Evolutionary conservation across 1,140 invertebrate genomes (phyloP).

Genomic region (Drosophila neocordata): DNA sequence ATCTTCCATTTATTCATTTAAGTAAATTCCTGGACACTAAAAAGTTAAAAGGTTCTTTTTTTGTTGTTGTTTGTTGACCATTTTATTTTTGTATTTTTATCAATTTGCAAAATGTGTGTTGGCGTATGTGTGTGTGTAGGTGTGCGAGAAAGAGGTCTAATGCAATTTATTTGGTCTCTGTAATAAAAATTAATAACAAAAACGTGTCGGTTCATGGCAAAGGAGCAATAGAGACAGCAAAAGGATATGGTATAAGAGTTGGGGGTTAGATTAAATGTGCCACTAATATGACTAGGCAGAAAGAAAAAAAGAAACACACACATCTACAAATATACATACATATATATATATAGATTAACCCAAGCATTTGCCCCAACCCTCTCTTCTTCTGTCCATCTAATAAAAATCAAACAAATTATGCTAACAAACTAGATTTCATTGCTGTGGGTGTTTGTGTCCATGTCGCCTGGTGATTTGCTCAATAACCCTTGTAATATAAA

Average conservation of each 20-base stretch:
- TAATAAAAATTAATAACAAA: slow-evolving; percentile 82
- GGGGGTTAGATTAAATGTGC: slow-evolving; percentile 20
- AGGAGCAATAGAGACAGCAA: not conserved
- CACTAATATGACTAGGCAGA: slow-evolving; percentile 77
- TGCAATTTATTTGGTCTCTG: slow-evolving; percentile 72
- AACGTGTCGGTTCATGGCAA: slow-evolving; percentile 58
- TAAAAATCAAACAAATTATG: slow-evolving; percentile 82
- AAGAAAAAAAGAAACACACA: slow-evolving; percentile 32
- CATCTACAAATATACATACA: slow-evolving; percentile 3
- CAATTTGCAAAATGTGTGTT: slow-evolving; percentile 69
- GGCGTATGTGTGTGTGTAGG: slow-evolving; percentile 51
- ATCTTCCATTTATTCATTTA: not conserved
- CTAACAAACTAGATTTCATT: slow-evolving; percentile 77
- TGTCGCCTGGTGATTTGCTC: slow-evolving; percentile 76
- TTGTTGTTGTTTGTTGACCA: slow-evolving; percentile 18
- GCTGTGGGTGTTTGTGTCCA: slow-evolving; percentile 40
- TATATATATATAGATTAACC: slow-evolving; percentile 20
- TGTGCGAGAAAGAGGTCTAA: slow-evolving; percentile 44
- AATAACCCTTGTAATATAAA: slow-evolving; percentile 82
- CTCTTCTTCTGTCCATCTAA: slow-evolving; percentile 64
- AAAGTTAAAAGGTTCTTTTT: slow-evolving; percentile 41
- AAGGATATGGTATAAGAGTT: slow-evolving; percentile 1
- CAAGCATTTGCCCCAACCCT: slow-evolving; percentile 10
- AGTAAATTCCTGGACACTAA: not conserved
- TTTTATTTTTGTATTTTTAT: slow-evolving; percentile 19